Evolutionary conservation across 2,797 vertebrate genomes (phyloP).

Genomic region (Selene dorsalis): DNA sequence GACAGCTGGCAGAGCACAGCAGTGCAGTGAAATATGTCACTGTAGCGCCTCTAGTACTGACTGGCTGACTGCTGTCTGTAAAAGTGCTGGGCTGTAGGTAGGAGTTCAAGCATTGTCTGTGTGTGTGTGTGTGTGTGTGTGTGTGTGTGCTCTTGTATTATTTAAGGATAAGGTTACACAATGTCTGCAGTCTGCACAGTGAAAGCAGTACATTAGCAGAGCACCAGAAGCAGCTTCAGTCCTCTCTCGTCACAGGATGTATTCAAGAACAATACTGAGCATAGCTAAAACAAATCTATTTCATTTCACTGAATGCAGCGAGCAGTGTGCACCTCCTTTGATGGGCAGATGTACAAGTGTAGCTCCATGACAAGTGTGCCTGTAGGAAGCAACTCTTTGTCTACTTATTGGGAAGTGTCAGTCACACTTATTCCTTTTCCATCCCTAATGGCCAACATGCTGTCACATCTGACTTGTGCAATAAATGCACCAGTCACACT

Average conservation of each 20-base stretch:
- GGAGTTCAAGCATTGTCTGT: neutral
- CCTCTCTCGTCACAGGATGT: neutral
- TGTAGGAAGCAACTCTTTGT: too few relatives aligned
- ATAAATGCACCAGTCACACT: too few relatives aligned
- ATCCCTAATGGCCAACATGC: too few relatives aligned
- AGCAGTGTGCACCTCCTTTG: neutral
- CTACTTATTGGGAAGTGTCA: too few relatives aligned
- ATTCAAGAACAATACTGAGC: neutral
- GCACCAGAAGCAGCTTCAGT: neutral
- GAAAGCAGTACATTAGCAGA: neutral
- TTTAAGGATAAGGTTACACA: neutral
- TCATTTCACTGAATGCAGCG: neutral
- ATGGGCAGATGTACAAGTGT: too few relatives aligned
- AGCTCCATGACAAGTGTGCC: too few relatives aligned
- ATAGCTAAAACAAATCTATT: neutral
- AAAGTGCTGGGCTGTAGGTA: neutral
- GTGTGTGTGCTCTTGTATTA: slow-evolving; percentile 1
- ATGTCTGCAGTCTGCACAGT: neutral
- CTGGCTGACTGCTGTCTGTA: neutral
- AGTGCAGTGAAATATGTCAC: neutral
- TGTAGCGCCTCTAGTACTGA: neutral
- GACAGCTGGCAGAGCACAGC: slow-evolving; percentile 8
- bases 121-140: neutral
- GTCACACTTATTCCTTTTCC: too few relatives aligned
- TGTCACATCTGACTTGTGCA: too few relatives aligned